Evolutionary conservation across 2,888 invertebrate species (phyloP).

Genomic region (Agrilus mali): DNA sequence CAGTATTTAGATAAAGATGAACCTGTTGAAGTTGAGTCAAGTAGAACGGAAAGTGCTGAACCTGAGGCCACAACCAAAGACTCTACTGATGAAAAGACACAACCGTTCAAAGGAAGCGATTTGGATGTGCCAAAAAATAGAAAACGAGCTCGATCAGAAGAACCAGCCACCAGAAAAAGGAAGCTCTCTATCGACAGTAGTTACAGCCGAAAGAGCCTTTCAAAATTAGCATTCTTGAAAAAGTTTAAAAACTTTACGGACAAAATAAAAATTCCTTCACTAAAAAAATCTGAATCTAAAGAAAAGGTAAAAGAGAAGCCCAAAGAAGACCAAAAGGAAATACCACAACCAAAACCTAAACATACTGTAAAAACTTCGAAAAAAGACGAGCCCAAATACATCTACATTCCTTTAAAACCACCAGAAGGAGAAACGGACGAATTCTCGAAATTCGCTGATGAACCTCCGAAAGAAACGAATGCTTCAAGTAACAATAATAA

Average conservation of each 20-base stretch:
- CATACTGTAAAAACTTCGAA: not conserved
- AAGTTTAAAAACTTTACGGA: constrained; percentile 25
- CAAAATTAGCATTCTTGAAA: constrained; percentile 18
- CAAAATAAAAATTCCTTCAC: constrained; percentile 24
- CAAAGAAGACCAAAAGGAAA: constrained; percentile 12
- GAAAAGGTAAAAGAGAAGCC: constrained; percentile 9
- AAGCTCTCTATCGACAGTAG: constrained; percentile 20
- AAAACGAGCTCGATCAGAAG: constrained; percentile 18
- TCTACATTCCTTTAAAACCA: not conserved
- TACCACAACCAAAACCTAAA: not conserved
- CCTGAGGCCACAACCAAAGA: not conserved
- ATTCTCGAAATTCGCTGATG: constrained; percentile 25
- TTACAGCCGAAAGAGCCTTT: constrained; percentile 20
- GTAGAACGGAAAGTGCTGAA: constrained; percentile 4
- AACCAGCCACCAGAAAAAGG: constrained; percentile 17
- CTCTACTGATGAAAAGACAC: too few relatives aligned
- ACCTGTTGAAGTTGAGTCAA: not conserved
- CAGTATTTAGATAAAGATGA: constrained; percentile 33
- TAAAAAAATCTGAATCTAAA: constrained; percentile 13
- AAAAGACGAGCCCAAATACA: not conserved
- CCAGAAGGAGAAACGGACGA: constrained; percentile 28
- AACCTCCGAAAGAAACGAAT: constrained; percentile 4
- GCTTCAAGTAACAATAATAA: constrained; percentile 5
- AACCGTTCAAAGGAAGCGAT: too few relatives aligned
- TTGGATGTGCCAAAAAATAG: not conserved